Evolutionary conservation across 2,113 vertebrate species (phyloP).

Genomic region (Mungos mungo): DNA sequence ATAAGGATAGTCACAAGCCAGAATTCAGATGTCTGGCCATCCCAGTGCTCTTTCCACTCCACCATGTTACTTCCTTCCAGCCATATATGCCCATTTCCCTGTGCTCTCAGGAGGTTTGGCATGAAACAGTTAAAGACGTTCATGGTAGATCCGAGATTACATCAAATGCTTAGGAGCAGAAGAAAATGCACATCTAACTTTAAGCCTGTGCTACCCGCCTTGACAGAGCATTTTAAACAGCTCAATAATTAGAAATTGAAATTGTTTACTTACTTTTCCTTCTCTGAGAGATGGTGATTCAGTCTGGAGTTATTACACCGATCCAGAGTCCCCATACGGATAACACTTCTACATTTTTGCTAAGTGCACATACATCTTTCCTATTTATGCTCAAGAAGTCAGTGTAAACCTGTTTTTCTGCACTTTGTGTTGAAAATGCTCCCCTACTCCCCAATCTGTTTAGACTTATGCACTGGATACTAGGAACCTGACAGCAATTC

Average conservation of each 20-base stretch:
- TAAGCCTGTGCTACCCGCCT: neutral
- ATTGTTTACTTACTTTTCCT: conserved; percentile 53
- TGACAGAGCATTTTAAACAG: conserved; percentile 41
- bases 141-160: neutral
- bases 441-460: neutral
- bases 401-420: neutral
- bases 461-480: neutral
- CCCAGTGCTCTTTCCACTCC: neutral
- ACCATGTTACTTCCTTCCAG: neutral
- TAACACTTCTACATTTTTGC: neutral
- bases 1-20: neutral
- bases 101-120: neutral
- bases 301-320: neutral
- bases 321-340: neutral
- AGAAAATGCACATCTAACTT: neutral
- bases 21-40: neutral
- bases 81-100: neutral
- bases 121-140: neutral
- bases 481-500: neutral
- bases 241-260: conserved; percentile 39
- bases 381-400: neutral
- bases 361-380: neutral
- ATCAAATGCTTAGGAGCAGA: neutral
- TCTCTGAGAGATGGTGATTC: neutral
- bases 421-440: neutral